Evolutionary conservation across 2,113 vertebrate genomes (phyloP).

Genomic region (Halichoerus grypus): DNA sequence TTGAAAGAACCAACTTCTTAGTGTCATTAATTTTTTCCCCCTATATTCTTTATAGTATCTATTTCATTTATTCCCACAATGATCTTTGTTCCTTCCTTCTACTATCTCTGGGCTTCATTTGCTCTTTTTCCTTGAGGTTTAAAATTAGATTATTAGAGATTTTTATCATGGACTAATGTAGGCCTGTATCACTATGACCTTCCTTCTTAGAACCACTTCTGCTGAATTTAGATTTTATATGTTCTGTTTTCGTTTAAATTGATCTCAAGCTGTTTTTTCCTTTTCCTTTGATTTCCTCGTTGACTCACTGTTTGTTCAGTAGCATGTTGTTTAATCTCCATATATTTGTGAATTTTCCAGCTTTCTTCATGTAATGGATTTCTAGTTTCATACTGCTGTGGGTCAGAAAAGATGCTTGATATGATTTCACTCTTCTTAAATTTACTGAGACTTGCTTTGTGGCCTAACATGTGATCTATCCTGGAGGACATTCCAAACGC

Average conservation of each 20-base stretch:
- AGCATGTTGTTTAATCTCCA: neutral
- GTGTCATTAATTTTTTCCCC: neutral
- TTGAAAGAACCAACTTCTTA: neutral
- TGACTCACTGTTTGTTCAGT: neutral
- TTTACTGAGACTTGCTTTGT: neutral
- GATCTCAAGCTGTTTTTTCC: neutral
- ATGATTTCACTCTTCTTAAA: neutral
- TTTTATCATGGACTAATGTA: neutral
- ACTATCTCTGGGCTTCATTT: neutral
- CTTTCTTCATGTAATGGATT: neutral
- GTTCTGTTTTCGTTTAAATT: neutral
- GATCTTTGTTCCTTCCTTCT: neutral
- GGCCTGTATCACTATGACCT: neutral
- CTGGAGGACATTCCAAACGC: neutral
- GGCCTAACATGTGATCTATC: neutral
- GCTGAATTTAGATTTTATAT: neutral
- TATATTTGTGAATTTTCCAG: neutral
- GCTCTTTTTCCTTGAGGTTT: neutral
- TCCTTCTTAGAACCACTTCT: neutral
- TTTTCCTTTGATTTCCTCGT: neutral
- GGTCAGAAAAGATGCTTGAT: neutral
- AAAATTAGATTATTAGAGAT: neutral
- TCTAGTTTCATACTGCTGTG: neutral
- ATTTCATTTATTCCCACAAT: neutral
- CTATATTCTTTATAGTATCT: neutral